Base-by-base conservation (phyloP, 1,140 invertebrate genomes). In the Trissolcus basalis region DNA sequence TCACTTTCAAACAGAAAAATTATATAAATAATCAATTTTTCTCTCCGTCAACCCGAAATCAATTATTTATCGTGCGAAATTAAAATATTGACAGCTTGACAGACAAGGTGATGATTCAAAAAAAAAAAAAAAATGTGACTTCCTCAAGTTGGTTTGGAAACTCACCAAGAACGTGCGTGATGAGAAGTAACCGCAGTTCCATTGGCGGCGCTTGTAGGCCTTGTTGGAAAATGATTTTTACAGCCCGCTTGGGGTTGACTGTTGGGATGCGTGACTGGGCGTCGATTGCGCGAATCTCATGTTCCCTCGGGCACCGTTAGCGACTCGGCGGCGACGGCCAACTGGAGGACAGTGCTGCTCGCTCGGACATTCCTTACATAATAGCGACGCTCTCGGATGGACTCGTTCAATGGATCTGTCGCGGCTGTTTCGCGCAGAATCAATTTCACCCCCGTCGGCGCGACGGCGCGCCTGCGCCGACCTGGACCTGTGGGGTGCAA, bases 111-210 rank as follows among this genome's bases (percentile, higher is more conserved):
- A 8, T 19, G 10, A 49, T 27, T 0, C 3, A 49, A 11, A 1
- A 32, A 19, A n/a, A 32, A 47, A 47, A 39, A 39, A 39, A n/a
- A 3, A 39, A 39, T 39, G 3, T n/a, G n/a, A n/a, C n/a, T n/a
- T n/a, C n/a, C n/a, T 8, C 9, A 8, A 39, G n/a, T 8, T 11
- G 32, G 36, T 41, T 51, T 33, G 5, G 35, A 16, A 47, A 86
- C 85, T 87, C 75, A 87, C 85, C 85, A 60, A 86, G 77, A 67
- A 86, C 80, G 56, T 85, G 83, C 72, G 78, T 71, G 50, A 85
- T 68, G 50, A 86, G 73, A 7, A 86, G 69, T 54, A 86, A 81
- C 78, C 79, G 79, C 71, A 85, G 81, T 85, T 86, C 84, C 85
- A 87, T 87, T 75, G 82, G 70, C 19, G 19, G 19, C 19, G 19